Base-by-base conservation (phyloP, 2,797 vertebrate species). In the Pipistrellus pygmaeus region DNA sequence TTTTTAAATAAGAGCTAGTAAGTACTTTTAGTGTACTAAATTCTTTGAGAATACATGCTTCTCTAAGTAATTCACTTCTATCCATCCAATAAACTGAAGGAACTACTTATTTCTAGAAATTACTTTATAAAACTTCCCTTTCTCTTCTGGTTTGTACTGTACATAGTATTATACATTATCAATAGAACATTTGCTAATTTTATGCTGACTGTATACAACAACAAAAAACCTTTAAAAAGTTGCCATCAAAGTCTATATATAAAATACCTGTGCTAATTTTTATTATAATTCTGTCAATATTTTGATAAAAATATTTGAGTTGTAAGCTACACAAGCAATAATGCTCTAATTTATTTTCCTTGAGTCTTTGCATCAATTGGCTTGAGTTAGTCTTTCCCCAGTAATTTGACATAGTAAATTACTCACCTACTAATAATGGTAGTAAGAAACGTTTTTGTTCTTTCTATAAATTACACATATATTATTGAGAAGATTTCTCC, bases 241-340 rank as follows among this genome's bases (percentile, higher is more conserved):
- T 87, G 64, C 60, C 41, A 81, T 66, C 17, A 89, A 78, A 78
- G 77, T 21, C 20, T 84, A 81, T 20, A 92, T 55, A 80, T n/a
- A 83, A 93, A 92, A 78, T 82, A 13, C 1, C 7, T 89, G 21
- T 80, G 71, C 15, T 86, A 85, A 51, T 51, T 95, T 93, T 89
- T 84, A 57, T 60, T 75, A 80, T 84, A 88, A 60, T 72, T 92
- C 14, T 80, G 6, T 72, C 23, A 89, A 44, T 71, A 60, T 78
- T 81, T 73, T 84, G 14, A 75, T 17, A 57, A 35, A 78, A 84
- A 48, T 71, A 85, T 55, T 88, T 90, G 18, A 77, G 48, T 95
- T 90, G 11, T 55, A 89, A 93, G 32, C 18, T 85, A 93, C 82
- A 75, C 41, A 93, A 44, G 8, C 9, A 75, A 76, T 53, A 72